phyloP scores from a whole-genome alignment of 1,140 invertebrate genomes.

The Drosophila burlai region DNA sequence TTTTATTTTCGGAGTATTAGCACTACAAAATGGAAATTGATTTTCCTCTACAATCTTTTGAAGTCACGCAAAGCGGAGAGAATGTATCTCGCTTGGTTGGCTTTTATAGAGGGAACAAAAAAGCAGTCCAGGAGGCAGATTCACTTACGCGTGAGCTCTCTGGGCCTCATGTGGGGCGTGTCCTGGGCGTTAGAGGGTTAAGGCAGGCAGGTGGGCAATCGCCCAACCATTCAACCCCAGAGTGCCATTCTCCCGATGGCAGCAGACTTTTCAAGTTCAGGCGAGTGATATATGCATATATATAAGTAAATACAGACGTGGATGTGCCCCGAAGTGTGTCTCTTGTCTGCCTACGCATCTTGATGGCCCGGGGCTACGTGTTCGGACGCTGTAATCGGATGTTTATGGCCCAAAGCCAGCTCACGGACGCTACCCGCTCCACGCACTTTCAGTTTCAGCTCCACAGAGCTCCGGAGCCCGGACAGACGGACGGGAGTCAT shows the following conservation, averaged over 20 bases:
- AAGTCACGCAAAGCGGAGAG: background rate
- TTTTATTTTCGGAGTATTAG: background rate
- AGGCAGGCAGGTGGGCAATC: slow-evolving; percentile 18
- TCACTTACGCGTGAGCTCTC: slow-evolving; percentile 15
- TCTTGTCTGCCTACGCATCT: slow-evolving; percentile 61
- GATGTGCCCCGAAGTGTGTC: slow-evolving; percentile 29
- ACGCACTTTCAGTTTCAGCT: slow-evolving; percentile 74
- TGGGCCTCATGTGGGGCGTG: slow-evolving; percentile 3
- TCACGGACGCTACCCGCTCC: slow-evolving; percentile 64
- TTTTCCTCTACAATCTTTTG: slow-evolving; percentile 1
- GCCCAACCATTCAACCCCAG: slow-evolving; percentile 5
- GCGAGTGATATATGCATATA: slow-evolving; percentile 35
- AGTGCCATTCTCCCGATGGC: slow-evolving; percentile 26
- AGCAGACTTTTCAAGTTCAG: slow-evolving; percentile 52
- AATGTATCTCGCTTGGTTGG: slow-evolving; percentile 12
- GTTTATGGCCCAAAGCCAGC: slow-evolving; percentile 63
- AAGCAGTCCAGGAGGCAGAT: background rate
- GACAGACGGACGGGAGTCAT: slow-evolving; percentile 40
- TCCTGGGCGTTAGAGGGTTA: slow-evolving; percentile 24
- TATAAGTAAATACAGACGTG: background rate
- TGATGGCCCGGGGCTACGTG: slow-evolving; percentile 64
- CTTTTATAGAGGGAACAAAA: slow-evolving; percentile 2
- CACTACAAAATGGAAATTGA: slow-evolving; percentile 3
- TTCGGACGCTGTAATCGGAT: slow-evolving; percentile 63
- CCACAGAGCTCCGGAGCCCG: slow-evolving; percentile 1